Evolutionary conservation across 1,140 invertebrate genomes (phyloP).

Genomic region (Drosophila ambigua): DNA sequence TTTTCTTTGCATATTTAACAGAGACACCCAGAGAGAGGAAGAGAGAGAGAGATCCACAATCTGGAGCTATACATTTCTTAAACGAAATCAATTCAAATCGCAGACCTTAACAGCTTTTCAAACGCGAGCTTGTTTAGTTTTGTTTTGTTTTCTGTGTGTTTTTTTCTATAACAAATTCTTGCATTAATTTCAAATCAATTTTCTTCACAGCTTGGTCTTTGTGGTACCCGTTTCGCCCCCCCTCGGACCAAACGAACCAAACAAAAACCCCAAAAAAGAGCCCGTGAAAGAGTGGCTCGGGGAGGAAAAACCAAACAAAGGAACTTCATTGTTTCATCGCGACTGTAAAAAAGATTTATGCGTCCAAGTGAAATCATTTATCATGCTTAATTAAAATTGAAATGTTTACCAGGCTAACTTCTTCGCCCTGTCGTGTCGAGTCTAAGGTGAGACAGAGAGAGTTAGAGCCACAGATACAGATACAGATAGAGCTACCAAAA

Average conservation of each 20-base stretch:
- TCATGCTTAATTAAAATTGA: constrained; percentile 84
- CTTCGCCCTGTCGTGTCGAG: constrained; percentile 21
- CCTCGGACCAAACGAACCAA: not conserved
- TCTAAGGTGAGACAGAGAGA: not conserved
- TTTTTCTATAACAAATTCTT: constrained; percentile 83
- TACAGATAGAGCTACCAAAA: constrained; percentile 36
- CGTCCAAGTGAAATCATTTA: constrained; percentile 83
- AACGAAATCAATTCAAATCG: constrained; percentile 79
- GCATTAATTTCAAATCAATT: constrained; percentile 84
- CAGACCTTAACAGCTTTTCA: constrained; percentile 73
- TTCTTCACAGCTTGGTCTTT: constrained; percentile 77
- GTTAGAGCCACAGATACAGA: no score
- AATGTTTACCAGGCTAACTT: constrained; percentile 78
- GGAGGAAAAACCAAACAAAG: constrained; percentile 55
- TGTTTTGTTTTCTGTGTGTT: constrained; percentile 6
- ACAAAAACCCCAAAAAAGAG: constrained; percentile 13
- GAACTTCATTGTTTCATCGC: constrained; percentile 82
- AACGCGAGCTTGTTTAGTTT: constrained; percentile 70
- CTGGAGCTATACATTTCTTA: constrained; percentile 58
- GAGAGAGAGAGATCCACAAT: constrained; percentile 33
- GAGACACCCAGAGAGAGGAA: not conserved
- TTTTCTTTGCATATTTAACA: no score
- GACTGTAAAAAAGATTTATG: constrained; percentile 83
- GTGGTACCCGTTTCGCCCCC: constrained; percentile 13
- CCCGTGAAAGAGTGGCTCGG: constrained; percentile 44